Evolutionary conservation across 1,140 invertebrate species (phyloP).

Genomic region (Neodiprion fabricii): DNA sequence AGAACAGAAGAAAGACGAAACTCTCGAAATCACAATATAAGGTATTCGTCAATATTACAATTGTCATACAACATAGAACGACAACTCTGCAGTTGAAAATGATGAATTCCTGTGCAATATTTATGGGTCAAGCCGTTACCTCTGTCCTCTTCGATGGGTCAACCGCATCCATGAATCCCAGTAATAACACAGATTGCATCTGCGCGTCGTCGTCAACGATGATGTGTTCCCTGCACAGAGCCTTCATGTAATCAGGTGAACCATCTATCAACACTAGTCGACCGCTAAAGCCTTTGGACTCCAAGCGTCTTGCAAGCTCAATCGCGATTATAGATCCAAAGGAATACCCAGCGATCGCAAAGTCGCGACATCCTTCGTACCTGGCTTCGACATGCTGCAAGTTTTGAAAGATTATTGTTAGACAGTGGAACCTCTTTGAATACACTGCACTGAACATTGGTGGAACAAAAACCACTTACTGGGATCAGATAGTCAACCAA

Average conservation of each 20-base stretch:
- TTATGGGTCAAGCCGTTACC: conserved; percentile 35
- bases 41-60: no score
- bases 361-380: conserved; percentile 46
- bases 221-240: conserved; percentile 35
- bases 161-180: conserved; percentile 37
- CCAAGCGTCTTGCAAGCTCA: conserved; percentile 51
- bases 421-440: neutral
- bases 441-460: neutral
- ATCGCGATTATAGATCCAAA: conserved; percentile 56
- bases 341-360: conserved; percentile 55
- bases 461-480: conserved; percentile 41
- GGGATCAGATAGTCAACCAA: conserved; percentile 52
- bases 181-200: conserved; percentile 41
- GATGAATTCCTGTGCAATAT: neutral
- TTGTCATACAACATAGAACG: neutral
- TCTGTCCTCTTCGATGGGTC: conserved; percentile 25
- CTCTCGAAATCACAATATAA: no score
- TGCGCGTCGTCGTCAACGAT: conserved; percentile 32
- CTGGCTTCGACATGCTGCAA: conserved; percentile 46
- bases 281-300: conserved; percentile 47
- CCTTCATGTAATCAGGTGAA: conserved; percentile 52
- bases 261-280: conserved; percentile 56
- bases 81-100: neutral
- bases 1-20: no score
- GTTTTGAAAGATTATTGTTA: neutral